Evolutionary conservation across 2,113 vertebrate genomes (phyloP).

Genomic region (Microcebus ravelobensis): DNA sequence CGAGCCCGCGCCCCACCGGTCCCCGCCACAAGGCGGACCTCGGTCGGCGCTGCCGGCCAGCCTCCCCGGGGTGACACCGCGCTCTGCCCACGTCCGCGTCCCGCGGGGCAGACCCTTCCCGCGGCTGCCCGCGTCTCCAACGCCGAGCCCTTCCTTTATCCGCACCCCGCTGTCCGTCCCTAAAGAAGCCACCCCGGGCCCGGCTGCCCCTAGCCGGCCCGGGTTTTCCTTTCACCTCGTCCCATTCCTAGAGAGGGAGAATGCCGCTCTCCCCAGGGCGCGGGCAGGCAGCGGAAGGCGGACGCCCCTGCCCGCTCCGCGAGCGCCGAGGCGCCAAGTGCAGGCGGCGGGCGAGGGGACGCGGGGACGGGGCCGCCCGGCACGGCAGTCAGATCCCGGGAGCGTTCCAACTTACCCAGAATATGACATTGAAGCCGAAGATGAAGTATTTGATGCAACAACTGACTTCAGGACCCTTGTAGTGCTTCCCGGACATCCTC

Average conservation of each 20-base stretch:
- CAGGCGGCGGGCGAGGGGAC: not conserved
- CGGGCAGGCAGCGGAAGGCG: constrained; percentile 14
- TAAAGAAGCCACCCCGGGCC: constrained; percentile 60
- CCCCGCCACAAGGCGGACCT: constrained; percentile 59
- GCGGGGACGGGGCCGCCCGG: not conserved
- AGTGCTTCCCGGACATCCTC: constrained; percentile 98
- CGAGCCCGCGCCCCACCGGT: constrained; percentile 66
- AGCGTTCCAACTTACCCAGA: constrained; percentile 93
- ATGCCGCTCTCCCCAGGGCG: not conserved
- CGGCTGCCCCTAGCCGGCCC: constrained; percentile 26
- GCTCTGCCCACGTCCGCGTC: constrained; percentile 41
- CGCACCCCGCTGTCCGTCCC: not conserved
- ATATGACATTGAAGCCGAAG: constrained; percentile 99
- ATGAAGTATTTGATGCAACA: constrained; percentile 99
- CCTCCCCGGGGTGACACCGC: constrained; percentile 57
- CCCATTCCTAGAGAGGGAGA: constrained; percentile 68
- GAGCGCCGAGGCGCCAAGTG: constrained; percentile 59
- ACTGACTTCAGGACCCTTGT: constrained; percentile 99
- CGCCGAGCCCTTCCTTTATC: constrained; percentile 55
- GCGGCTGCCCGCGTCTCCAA: constrained; percentile 37
- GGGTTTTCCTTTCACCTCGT: not conserved
- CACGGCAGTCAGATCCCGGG: not conserved
- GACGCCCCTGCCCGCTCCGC: not conserved
- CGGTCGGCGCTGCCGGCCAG: constrained; percentile 38
- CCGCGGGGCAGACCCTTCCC: constrained; percentile 30